Evolutionary conservation across 2,888 invertebrate genomes (phyloP).

Genomic region (Copidosoma aretas): DNA sequence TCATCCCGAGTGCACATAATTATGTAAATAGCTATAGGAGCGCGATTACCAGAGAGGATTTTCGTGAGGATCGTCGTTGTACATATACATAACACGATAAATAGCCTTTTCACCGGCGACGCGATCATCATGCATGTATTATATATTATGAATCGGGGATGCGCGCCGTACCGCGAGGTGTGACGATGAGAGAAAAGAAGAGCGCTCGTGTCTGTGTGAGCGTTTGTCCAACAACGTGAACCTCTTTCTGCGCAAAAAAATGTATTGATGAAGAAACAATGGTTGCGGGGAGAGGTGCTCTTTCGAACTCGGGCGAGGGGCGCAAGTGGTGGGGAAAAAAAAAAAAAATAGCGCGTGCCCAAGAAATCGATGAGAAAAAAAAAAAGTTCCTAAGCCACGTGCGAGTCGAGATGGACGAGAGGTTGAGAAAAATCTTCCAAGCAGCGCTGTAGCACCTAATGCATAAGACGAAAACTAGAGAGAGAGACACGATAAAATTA

Average conservation of each 20-base stretch:
- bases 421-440: not conserved
- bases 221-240: no score
- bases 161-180: not conserved
- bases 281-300: no score
- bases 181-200: not conserved
- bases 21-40: not conserved
- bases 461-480: constrained; percentile 26
- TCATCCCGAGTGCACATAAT: not conserved
- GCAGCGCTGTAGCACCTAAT: not conserved
- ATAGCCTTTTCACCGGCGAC: not conserved
- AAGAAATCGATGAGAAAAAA: not conserved
- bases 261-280: no score
- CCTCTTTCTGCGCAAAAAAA: no score
- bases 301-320: no score
- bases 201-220: no score
- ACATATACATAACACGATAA: not conserved
- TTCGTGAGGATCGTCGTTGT: not conserved
- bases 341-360: no score
- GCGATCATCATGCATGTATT: no score
- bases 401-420: no score
- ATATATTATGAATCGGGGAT: not conserved
- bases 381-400: constrained; percentile 43
- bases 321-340: no score
- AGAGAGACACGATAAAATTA: no score
- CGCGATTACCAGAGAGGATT: not conserved